Evolutionary conservation across 2,888 invertebrate genomes (phyloP).

Genomic region (Eustalomyia histrio): DNA sequence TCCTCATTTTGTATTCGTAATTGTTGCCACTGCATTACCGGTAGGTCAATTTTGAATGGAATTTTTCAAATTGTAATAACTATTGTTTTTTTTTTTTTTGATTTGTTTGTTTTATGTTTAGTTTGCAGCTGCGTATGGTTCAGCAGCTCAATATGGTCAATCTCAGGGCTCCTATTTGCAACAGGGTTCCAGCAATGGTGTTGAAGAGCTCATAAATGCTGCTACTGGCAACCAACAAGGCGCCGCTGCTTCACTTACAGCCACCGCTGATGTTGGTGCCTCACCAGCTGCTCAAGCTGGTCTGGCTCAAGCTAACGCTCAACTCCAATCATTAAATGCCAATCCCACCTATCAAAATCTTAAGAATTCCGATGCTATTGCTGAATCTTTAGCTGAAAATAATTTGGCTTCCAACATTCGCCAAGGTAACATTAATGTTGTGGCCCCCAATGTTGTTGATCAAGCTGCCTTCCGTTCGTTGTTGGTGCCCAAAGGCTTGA

Average conservation of each 20-base stretch:
- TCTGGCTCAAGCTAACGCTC: conserved; percentile 72
- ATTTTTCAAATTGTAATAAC: background rate
- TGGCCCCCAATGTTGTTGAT: conserved; percentile 75
- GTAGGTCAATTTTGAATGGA: conserved; percentile 69
- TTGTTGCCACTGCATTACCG: conserved; percentile 75
- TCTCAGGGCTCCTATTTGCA: conserved; percentile 57
- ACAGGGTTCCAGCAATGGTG: conserved; percentile 67
- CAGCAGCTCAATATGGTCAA: conserved; percentile 25
- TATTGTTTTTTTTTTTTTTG: no score
- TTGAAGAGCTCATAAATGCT: conserved; percentile 74
- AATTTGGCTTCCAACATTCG: conserved; percentile 75
- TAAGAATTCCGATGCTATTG: conserved; percentile 75
- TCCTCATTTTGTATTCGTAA: conserved; percentile 73
- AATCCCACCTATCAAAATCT: conserved; percentile 73
- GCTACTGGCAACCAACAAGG: conserved; percentile 69
- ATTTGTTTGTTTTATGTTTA: conserved; percentile 20
- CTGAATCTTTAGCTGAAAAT: conserved; percentile 74
- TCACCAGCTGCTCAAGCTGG: conserved; percentile 72
- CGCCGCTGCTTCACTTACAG: conserved; percentile 69
- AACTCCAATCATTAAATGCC: conserved; percentile 72
- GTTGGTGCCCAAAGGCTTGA: conserved; percentile 74
- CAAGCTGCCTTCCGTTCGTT: conserved; percentile 76
- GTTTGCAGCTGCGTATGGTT: conserved; percentile 54
- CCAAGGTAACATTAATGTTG: conserved; percentile 74
- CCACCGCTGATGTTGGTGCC: conserved; percentile 73